A percentile compares a stretch with the other conserved stretches of the same genome.
phyloP scores from a whole-genome alignment of 2,113 vertebrate species.

The rat (Rattus norvegicus) region DNA sequence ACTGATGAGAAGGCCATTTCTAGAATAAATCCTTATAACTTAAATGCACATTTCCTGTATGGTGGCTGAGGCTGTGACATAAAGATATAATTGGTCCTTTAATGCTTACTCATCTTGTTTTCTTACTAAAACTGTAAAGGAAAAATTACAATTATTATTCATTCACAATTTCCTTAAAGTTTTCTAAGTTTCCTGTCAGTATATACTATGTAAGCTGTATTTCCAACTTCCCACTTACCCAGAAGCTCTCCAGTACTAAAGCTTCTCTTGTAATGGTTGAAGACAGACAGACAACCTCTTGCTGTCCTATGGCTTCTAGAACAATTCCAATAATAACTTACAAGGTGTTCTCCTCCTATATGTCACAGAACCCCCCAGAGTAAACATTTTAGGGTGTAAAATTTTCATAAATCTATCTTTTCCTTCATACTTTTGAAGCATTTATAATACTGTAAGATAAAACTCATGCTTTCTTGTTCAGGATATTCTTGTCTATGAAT shows the following conservation, averaged over 20 bases:
- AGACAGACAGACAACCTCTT: neutral
- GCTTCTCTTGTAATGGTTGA: neutral
- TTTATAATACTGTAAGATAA: neutral
- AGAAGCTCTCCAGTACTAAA: neutral
- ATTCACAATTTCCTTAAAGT: neutral
- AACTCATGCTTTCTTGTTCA: neutral
- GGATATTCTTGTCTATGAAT: neutral
- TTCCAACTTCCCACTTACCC: fast-evolving
- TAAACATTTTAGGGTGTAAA: neutral
- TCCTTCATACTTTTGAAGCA: neutral
- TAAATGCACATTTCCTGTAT: constrained; percentile 66
- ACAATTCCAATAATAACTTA: neutral
- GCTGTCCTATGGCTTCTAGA: neutral
- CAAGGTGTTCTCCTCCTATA: neutral
- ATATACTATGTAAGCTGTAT: neutral
- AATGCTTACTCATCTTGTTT: neutral
- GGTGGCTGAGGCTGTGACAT: neutral
- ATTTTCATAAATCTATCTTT: neutral
- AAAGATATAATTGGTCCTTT: neutral
- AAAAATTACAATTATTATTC: neutral
- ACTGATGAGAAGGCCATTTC: constrained; percentile 60
- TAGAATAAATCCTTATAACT: constrained; percentile 60
- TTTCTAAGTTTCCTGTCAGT: neutral
- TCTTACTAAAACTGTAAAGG: neutral
- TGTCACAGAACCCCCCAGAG: neutral